Conservation (phyloP, 2,797 vertebrate species). For the Pangasius krempfi region DNA sequence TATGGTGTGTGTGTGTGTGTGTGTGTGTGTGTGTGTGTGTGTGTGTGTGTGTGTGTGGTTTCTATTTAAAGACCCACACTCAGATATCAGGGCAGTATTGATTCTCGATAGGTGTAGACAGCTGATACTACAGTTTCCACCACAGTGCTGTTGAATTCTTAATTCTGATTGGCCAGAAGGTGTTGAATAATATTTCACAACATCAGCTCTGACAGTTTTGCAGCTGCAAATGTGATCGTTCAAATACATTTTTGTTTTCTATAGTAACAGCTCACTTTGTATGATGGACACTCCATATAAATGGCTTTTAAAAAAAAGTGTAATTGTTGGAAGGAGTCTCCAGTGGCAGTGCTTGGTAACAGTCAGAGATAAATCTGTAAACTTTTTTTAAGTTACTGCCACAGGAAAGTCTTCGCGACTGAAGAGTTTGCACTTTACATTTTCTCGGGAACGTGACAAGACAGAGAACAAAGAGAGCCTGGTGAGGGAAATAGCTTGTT, state of each 20-base stretch:
- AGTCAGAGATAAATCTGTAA: neutral
- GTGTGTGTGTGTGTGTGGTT: slow-evolving; percentile 22
- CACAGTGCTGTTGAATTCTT: neutral
- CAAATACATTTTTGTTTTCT: neutral
- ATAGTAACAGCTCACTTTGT: neutral
- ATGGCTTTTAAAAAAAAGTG: neutral
- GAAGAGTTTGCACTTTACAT: neutral
- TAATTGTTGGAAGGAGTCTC: neutral
- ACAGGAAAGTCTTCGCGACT: neutral
- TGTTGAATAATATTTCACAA: neutral
- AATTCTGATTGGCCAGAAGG: slow-evolving; percentile 9
- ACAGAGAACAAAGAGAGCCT: neutral
- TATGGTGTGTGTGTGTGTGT: neutral
- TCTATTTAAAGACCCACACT: slow-evolving; percentile 50
- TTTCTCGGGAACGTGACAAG: neutral
- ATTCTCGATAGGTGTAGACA: slow-evolving; percentile 29
- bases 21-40: slow-evolving; percentile 1
- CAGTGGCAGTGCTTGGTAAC: neutral
- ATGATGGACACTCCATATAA: neutral
- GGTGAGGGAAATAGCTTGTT: neutral
- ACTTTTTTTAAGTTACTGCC: neutral
- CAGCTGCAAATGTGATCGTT: neutral
- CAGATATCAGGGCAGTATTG: slow-evolving; percentile 38
- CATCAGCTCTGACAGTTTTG: no score
- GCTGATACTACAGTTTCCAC: neutral